These are phyloP conservation scores for Erpetoichthys calabaricus DNA, from an alignment of 2,797 vertebrate genomes.

Conservation along the genomic window DNA sequence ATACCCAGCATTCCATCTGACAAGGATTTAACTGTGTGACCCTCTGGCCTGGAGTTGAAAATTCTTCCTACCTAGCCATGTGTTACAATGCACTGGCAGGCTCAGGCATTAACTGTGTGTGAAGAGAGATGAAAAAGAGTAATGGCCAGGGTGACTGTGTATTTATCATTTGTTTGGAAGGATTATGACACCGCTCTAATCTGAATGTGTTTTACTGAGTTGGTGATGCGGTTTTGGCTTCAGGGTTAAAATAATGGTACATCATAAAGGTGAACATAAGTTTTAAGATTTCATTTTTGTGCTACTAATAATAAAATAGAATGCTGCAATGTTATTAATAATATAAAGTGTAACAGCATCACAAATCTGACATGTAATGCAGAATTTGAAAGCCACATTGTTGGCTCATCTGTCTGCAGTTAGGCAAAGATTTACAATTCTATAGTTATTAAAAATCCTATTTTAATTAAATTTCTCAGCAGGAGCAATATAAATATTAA, in stretches of 20 bases:
- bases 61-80: conserved; percentile 1
- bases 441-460: no score
- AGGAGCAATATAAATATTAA: no score
- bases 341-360: no score
- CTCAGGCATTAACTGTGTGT: conserved; percentile 18
- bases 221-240: conserved; percentile 39
- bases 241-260: conserved; percentile 15
- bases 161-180: conserved; percentile 52
- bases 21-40: conserved; percentile 7
- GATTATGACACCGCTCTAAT: conserved; percentile 58
- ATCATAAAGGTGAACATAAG: background rate
- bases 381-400: no score
- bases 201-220: conserved; percentile 57
- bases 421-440: no score
- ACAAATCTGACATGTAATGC: no score
- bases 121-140: conserved; percentile 41
- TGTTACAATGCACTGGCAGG: background rate
- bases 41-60: conserved; percentile 1
- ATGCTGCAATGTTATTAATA: no score
- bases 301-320: no score
- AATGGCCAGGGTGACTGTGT: conserved; percentile 42
- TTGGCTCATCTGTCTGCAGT: no score
- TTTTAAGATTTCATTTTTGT: background rate
- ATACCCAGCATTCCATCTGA: conserved; percentile 10
- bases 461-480: no score